Conservation (phyloP, 2,888 invertebrate genomes). For the Timandra comae region DNA sequence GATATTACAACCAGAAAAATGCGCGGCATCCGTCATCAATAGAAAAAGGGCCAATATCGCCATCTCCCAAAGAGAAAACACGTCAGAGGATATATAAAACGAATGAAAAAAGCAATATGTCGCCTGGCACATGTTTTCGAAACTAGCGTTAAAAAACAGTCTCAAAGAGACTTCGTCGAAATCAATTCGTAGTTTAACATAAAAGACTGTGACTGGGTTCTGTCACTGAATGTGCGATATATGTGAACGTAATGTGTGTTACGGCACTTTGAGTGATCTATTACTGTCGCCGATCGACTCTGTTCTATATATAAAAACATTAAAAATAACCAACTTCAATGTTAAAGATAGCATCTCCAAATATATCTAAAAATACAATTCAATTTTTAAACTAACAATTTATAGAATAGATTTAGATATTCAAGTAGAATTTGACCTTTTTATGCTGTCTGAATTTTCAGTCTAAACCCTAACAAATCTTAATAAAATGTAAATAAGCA, state of each 20-base stretch:
- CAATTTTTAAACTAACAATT: no score
- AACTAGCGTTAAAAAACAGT: conserved; percentile 49
- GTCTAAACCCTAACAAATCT: no score
- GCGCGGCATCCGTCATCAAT: conserved; percentile 39
- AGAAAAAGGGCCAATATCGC: conserved; percentile 50
- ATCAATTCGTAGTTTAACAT: conserved; percentile 63
- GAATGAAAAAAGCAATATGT: conserved; percentile 66
- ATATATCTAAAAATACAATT: no score
- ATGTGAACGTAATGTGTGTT: conserved; percentile 56
- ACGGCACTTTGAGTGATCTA: conserved; percentile 40
- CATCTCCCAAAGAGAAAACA: conserved; percentile 50
- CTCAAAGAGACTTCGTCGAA: conserved; percentile 47
- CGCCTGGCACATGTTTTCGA: conserved; percentile 53
- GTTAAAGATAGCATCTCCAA: no score
- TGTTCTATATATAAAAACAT: conserved; percentile 17
- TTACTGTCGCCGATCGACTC: conserved; percentile 27
- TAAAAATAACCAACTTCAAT: no score
- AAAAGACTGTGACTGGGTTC: conserved; percentile 48
- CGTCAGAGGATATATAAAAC: conserved; percentile 46
- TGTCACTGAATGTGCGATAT: conserved; percentile 42
- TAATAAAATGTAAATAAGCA: no score
- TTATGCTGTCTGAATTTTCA: no score
- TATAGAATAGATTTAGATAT: no score
- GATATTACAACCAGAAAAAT: conserved; percentile 38
- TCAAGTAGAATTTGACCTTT: no score